A percentile compares a stretch with the other conserved stretches of the same genome.
These are phyloP conservation scores for Lepidochrysops patricia DNA, from an alignment of 2,888 invertebrate genomes.

Conservation along the genomic window DNA sequence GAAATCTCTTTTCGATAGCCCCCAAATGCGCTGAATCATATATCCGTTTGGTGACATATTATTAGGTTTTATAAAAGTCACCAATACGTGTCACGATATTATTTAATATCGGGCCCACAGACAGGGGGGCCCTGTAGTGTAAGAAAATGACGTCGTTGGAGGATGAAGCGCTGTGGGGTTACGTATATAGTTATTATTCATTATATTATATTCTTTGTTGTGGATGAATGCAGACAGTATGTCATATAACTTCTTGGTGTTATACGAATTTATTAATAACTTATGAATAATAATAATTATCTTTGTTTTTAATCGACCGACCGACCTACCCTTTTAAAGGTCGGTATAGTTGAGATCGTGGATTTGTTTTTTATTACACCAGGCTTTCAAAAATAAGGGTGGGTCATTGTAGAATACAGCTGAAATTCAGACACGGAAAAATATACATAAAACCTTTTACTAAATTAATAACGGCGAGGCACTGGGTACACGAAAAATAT, in stretches of 20 bases:
- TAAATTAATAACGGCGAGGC: conserved; percentile 8
- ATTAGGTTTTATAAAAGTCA: not conserved
- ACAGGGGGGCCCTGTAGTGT: too few species aligned
- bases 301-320: too few species aligned
- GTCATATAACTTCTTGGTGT: too few species aligned
- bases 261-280: too few species aligned
- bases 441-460: conserved; percentile 10
- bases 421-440: not conserved
- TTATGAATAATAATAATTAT: too few species aligned
- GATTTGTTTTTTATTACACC: too few species aligned
- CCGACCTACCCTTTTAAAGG: too few species aligned
- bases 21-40: conserved; percentile 7
- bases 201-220: too few species aligned
- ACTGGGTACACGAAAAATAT: not conserved
- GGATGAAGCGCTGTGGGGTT: not conserved
- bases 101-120: not conserved
- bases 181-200: too few species aligned
- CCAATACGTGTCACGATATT: not conserved
- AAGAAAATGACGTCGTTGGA: not conserved
- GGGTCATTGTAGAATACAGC: not conserved
- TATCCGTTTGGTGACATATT: conserved; percentile 1
- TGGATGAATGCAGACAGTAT: not conserved
- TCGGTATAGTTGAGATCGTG: too few species aligned
- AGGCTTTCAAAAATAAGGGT: not conserved
- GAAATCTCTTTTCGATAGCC: conserved; percentile 11